Evolutionary conservation across 2,888 invertebrate species (phyloP).

Genomic region (Labia minor): DNA sequence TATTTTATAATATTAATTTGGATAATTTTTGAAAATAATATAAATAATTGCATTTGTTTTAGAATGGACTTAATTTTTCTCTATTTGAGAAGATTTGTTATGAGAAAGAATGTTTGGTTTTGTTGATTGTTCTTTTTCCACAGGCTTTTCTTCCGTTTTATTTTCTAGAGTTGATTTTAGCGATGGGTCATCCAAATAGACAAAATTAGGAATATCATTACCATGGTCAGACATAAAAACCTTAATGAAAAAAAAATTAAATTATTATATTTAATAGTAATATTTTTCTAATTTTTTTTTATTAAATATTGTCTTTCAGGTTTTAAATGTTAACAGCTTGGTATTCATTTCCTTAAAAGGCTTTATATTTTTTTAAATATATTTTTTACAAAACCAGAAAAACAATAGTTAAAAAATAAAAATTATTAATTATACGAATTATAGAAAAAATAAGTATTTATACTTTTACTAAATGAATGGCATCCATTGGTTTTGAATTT

Average conservation of each 20-base stretch:
- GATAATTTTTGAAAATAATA: neutral
- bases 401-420: no score
- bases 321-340: no score
- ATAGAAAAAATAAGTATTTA: no score
- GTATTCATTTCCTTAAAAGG: no score
- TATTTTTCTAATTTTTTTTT: no score
- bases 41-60: neutral
- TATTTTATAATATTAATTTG: neutral
- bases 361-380: no score
- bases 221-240: neutral
- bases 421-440: no score
- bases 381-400: no score
- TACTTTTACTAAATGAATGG: conserved; percentile 24
- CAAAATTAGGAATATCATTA: neutral
- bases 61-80: neutral
- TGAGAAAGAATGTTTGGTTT: neutral
- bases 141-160: neutral
- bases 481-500: conserved; percentile 18
- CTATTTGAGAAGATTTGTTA: neutral
- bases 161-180: neutral
- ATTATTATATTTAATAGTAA: no score
- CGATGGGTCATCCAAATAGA: neutral
- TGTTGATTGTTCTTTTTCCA: neutral
- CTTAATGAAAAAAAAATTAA: neutral
- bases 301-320: no score